Evolutionary conservation across 1,140 invertebrate genomes (phyloP), one percentile per base, ranked within the genome.

Genomic region (Rhopalosiphum maidis): DNA sequence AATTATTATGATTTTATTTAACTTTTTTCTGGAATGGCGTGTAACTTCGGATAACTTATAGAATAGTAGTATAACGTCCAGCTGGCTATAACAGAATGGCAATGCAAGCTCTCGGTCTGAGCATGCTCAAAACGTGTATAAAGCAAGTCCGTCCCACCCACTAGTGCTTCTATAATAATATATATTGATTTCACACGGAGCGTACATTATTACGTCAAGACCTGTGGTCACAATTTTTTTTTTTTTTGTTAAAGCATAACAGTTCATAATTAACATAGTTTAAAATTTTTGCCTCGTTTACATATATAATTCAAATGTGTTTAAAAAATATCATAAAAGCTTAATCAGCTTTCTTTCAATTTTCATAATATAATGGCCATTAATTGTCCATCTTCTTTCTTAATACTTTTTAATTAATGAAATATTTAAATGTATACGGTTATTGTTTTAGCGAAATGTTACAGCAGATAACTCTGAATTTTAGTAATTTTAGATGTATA

Each of bases 121-220:
- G 91, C 91, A 93, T 93, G 91, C 91, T 85, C 91, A 37, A 41
- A 93, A 93, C 82, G 82, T 93, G 35, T 93, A 41, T 93, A 41
- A 2, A 23, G 46, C 9, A 83, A 91, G 30, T 25, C 82, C 35
- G 15, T 93, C 48, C 77, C 91, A 54, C 82, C 77, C 82, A 83
- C 48, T 25, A 5, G 25, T 30, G 37, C 25, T 43, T 30, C 48
- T 82, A 41, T 30, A 46, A 41, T 85, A 85, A 25, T 30, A 25
- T 30, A 25, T 93, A 93, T 93, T 93, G 91, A 86, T 93, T 93
- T 93, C 21, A 5, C 48, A 41, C 48, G 21, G 46, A 77, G 54
- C 25, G 9, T 23, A 77, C 23, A 15, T 30, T 30, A 92, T 55
- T 48, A 86, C 82, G 91, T 93, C 88, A 85, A 41, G 48, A 93